These are phyloP conservation scores for Apogon hyalosoma DNA, from an alignment of 2,797 vertebrate species.

Conservation along the genomic window DNA sequence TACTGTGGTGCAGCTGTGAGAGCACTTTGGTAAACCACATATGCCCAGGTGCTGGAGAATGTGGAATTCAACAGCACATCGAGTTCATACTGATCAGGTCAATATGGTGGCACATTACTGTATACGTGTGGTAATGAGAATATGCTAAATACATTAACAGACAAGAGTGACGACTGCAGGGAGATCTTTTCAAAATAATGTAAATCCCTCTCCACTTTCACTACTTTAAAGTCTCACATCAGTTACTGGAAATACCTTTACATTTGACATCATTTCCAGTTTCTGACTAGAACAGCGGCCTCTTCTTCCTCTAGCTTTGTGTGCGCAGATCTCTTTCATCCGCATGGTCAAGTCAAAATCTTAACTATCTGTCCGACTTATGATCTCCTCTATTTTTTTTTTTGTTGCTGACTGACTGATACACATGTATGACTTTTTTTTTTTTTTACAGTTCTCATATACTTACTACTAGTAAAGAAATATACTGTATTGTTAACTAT, in stretches of 20 bases:
- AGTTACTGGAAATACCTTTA: constrained; percentile 32
- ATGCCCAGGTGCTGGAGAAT: constrained; percentile 56
- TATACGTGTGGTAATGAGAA: constrained; percentile 46
- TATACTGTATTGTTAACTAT: constrained; percentile 86
- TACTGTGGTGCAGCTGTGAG: constrained; percentile 72
- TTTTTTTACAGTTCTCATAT: constrained; percentile 57
- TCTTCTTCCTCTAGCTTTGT: constrained; percentile 14
- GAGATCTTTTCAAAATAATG: constrained; percentile 47
- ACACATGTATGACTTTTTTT: constrained; percentile 56
- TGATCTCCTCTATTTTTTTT: constrained; percentile 48
- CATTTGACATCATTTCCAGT: constrained; percentile 58
- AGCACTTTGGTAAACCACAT: constrained; percentile 76
- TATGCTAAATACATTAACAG: constrained; percentile 63
- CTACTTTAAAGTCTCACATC: constrained; percentile 17
- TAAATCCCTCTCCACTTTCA: constrained; percentile 29
- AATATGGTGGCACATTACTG: constrained; percentile 62
- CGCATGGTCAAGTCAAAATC: constrained; percentile 12
- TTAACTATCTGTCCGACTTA: constrained; percentile 12
- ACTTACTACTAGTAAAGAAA: constrained; percentile 82
- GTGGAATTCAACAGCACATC: constrained; percentile 59
- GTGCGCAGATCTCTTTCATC: constrained; percentile 6
- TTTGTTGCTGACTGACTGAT: constrained; percentile 45
- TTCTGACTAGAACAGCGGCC: constrained; percentile 16
- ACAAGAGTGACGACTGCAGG: constrained; percentile 46
- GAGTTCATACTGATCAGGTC: constrained; percentile 51